Percentiles rank a stretch among this genome's conserved stretches.
Evolutionary conservation across 2,888 invertebrate species (phyloP).

Genomic region (Hofmannophila pseudospretella): DNA sequence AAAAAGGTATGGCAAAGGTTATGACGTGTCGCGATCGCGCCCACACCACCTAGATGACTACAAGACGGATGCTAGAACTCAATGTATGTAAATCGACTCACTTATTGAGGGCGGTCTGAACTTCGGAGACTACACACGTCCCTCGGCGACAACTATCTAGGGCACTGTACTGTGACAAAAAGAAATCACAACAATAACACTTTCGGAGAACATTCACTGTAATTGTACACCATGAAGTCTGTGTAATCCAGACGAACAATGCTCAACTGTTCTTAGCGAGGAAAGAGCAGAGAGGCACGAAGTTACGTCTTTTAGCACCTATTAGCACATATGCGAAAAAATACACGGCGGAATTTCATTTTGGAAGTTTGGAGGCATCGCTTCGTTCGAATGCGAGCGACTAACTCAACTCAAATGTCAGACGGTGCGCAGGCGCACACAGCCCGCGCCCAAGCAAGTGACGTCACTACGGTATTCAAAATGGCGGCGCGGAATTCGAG

Average conservation of each 20-base stretch:
- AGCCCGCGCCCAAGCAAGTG: slow-evolving; percentile 68
- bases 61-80: slow-evolving; percentile 50
- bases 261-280: slow-evolving; percentile 67
- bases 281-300: slow-evolving; percentile 68
- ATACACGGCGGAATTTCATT: slow-evolving; percentile 65
- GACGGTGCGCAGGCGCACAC: slow-evolving; percentile 60
- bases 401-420: slow-evolving; percentile 31
- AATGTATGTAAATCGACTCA: slow-evolving; percentile 65
- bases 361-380: slow-evolving; percentile 59
- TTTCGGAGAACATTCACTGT: slow-evolving; percentile 51
- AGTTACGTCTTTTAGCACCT: slow-evolving; percentile 44
- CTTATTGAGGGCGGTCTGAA: slow-evolving; percentile 57
- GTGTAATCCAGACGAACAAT: slow-evolving; percentile 23
- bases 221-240: slow-evolving; percentile 34
- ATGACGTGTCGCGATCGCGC: slow-evolving; percentile 73
- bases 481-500: slow-evolving; percentile 74
- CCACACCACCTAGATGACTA: slow-evolving; percentile 43
- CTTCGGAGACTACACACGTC: slow-evolving; percentile 55
- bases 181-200: slow-evolving; percentile 72
- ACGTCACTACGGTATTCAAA: slow-evolving; percentile 75
- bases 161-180: slow-evolving; percentile 60
- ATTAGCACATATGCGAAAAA: slow-evolving; percentile 52
- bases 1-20: slow-evolving; percentile 45
- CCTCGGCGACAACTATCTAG: slow-evolving; percentile 57
- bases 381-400: slow-evolving; percentile 65